Conservation (phyloP, 1,140 invertebrate genomes). For the Polypedilum vanderplanki region DNA sequence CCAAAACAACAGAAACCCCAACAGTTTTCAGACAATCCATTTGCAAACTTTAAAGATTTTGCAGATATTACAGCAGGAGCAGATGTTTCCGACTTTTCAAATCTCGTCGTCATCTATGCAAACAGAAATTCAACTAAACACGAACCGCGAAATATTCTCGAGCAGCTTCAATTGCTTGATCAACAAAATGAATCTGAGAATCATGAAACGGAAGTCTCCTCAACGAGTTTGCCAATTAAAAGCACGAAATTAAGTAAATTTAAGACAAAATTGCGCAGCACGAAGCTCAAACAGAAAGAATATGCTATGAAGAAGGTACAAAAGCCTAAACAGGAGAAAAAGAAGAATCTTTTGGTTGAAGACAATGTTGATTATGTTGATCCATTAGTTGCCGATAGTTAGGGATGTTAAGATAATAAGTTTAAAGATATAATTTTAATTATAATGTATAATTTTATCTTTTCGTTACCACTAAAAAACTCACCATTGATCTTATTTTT, state of each 20-base stretch:
- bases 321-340: conserved; percentile 41
- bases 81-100: conserved; percentile 65
- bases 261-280: conserved; percentile 60
- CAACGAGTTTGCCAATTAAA: conserved; percentile 33
- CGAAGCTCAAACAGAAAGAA: conserved; percentile 52
- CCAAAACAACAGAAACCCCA: background rate
- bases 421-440: background rate
- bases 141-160: conserved; percentile 72
- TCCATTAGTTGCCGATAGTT: conserved; percentile 61
- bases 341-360: conserved; percentile 26
- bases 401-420: conserved; percentile 30
- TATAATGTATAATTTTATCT: background rate
- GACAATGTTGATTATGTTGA: conserved; percentile 42
- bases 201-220: conserved; percentile 1
- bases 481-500: too few relatives aligned
- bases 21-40: conserved; percentile 59
- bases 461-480: too few relatives aligned
- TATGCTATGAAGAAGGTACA: conserved; percentile 47
- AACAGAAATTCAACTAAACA: conserved; percentile 60
- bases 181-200: conserved; percentile 48
- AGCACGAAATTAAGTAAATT: conserved; percentile 47
- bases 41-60: conserved; percentile 81
- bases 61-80: conserved; percentile 78
- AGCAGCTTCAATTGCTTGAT: conserved; percentile 65
- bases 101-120: conserved; percentile 72